phyloP scores from a whole-genome alignment of 2,113 vertebrate genomes.

The Bos taurus region ARS-UCD2.0 NC_037332.1:62620001-62620500 shows the following conservation, averaged over 20 bases:
- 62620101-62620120: neutral
- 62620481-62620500: no score
- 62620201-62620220: neutral
- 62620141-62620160: neutral
- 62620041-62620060: no score
- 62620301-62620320: neutral
- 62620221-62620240: neutral
- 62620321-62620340: neutral
- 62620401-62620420: neutral
- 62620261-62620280: neutral
- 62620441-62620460: no score
- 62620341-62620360: neutral
- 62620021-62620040: no score
- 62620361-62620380: neutral
- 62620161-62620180: neutral
- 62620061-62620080: no score
- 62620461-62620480: no score
- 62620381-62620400: neutral
- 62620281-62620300: neutral
- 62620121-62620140: neutral
- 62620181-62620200: neutral
- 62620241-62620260: neutral
- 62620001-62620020: no score
- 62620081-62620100: no score
- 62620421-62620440: neutral